A percentile compares a stretch with the other conserved stretches of the same genome.
These are phyloP conservation scores for Musca domestica DNA, from an alignment of 1,140 invertebrate species.

Conservation along the genomic window DNA sequence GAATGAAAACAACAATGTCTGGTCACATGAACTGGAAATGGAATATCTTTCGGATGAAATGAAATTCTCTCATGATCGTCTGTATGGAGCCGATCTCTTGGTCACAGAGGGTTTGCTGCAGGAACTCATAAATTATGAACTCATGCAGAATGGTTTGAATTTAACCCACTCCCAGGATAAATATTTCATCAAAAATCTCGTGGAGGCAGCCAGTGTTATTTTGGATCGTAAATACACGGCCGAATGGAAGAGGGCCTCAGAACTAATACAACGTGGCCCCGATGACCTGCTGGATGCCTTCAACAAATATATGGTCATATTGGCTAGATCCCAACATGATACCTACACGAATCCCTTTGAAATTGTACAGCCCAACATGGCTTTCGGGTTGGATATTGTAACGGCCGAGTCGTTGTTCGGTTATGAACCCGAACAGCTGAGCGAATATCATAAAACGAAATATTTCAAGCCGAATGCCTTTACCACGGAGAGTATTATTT, in stretches of 20 bases:
- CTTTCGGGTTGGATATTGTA: slow-evolving; percentile 85
- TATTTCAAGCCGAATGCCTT: slow-evolving; percentile 57
- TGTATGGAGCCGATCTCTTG: slow-evolving; percentile 87
- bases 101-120: slow-evolving; percentile 75
- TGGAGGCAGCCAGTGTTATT: slow-evolving; percentile 75
- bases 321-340: slow-evolving; percentile 83
- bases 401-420: slow-evolving; percentile 84
- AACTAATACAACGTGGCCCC: slow-evolving; percentile 68
- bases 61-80: slow-evolving; percentile 63
- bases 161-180: slow-evolving; percentile 94
- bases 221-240: slow-evolving; percentile 66
- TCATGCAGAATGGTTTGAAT: slow-evolving; percentile 78
- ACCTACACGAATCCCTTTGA: slow-evolving; percentile 94
- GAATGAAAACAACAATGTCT: slow-evolving; percentile 38
- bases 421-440: slow-evolving; percentile 66
- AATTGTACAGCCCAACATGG: slow-evolving; percentile 81
- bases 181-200: slow-evolving; percentile 84
- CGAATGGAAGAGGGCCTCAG: slow-evolving; percentile 76
- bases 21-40: slow-evolving; percentile 50
- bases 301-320: slow-evolving; percentile 76
- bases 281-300: slow-evolving; percentile 72
- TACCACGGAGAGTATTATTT: slow-evolving; percentile 71
- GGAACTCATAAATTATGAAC: slow-evolving; percentile 75
- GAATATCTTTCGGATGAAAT: slow-evolving; percentile 56
- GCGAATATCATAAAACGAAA: slow-evolving; percentile 51